Conservation (phyloP, 2,888 invertebrate species). For the Mystacides longicornis region DNA sequence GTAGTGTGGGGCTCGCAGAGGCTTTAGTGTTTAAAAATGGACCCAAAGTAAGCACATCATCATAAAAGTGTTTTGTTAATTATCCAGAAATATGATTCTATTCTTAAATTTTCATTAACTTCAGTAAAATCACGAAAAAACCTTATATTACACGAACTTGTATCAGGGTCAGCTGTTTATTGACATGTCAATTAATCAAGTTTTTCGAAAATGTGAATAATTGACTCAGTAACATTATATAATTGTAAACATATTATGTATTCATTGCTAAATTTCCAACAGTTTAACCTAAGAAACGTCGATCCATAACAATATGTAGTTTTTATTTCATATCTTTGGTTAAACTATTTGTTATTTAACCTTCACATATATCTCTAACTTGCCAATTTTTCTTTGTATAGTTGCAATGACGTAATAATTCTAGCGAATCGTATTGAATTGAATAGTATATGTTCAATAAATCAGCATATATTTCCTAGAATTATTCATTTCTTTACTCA, state of each 20-base stretch:
- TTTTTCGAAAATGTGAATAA: not conserved
- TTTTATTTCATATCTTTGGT: too few relatives aligned
- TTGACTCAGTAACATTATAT: not conserved
- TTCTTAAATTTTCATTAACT: conserved; percentile 8
- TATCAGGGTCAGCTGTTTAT: conserved; percentile 25
- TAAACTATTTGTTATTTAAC: not conserved
- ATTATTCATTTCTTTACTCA: too few relatives aligned
- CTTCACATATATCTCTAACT: not conserved
- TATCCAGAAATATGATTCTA: too few relatives aligned
- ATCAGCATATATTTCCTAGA: too few relatives aligned
- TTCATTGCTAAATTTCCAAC: too few relatives aligned
- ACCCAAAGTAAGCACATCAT: conserved; percentile 57
- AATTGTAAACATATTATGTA: not conserved
- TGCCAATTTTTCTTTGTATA: not conserved
- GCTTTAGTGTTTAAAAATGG: conserved; percentile 60
- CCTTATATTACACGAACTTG: conserved; percentile 14
- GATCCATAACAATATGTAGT: too few relatives aligned
- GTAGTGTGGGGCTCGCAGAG: conserved; percentile 64
- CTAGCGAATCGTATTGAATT: not conserved
- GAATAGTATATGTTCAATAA: too few relatives aligned
- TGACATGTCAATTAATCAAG: conserved; percentile 12
- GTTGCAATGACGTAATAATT: not conserved
- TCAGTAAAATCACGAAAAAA: conserved; percentile 9
- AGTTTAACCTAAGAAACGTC: too few relatives aligned
- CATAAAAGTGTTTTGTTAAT: too few relatives aligned